Base-by-base conservation (phyloP, 2,888 invertebrate genomes). In the Ptilodon capucinus region DNA sequence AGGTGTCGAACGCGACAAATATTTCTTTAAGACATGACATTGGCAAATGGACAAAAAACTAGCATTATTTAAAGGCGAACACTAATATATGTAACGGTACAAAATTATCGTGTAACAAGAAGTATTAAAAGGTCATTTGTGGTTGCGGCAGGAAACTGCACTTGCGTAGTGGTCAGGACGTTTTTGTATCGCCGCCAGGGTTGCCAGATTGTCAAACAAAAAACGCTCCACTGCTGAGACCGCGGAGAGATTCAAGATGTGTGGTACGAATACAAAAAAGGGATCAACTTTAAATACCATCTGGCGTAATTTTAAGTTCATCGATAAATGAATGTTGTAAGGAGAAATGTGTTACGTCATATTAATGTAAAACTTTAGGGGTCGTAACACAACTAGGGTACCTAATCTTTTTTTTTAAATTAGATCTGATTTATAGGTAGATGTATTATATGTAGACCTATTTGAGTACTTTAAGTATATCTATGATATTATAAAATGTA, bases 51-150 rank as follows among this genome's bases (percentile, higher is more conserved):
- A 39, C 25, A 25, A 40, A 8, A 40, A 25, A 14, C 25, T 5
- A 14, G 9, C 3, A 8, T 23, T 62, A 67, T 49, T 63, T 64
- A 69, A 54, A 48, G 49, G 46, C 41, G 51, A 59, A 64, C 54
- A 75, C 76, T 79, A 73, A 77, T 67, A 49, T 39, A 43, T 43
- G 47, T 77, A 80, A 80, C 78, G 75, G 74, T 75, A 62, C 60
- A 69, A 71, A 75, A 85, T 85, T 81, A 81, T 74, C 76, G 80
- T 78, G 55, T 67, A 71, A 84, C 77, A 61, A 77, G 74, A 66
- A 66, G 69, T 76, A 84, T 81, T 83, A 83, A 87, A 82, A 84
- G 82, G 80, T 79, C 76, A 76, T 86, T 86, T 86, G 90, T 67
- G 89, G 89, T 84, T 69, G 67, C 48, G 73, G 70, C 85, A 85